Conservation (phyloP, 2,797 vertebrate species). For the Sebastolobus altivelis region DNA sequence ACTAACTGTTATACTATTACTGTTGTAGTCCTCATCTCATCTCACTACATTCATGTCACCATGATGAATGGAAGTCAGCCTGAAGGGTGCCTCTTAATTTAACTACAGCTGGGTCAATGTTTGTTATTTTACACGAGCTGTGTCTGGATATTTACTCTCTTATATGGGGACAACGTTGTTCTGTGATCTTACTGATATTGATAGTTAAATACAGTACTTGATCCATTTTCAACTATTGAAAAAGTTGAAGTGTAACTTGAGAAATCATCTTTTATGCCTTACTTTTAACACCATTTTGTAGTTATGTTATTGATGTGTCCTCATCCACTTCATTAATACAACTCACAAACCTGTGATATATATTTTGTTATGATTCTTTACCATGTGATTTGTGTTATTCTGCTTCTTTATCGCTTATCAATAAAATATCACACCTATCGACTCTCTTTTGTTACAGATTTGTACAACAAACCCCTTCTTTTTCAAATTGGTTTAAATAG, state of each 20-base stretch:
- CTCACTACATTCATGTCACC: slow-evolving; percentile 68
- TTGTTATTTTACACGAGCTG: slow-evolving; percentile 74
- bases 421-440: slow-evolving; percentile 77
- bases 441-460: slow-evolving; percentile 39
- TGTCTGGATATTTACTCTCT: slow-evolving; percentile 79
- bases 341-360: slow-evolving; percentile 81
- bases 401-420: slow-evolving; percentile 77
- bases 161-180: slow-evolving; percentile 72
- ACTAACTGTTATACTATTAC: slow-evolving; percentile 64
- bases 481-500: slow-evolving; percentile 49
- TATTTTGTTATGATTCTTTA: slow-evolving; percentile 80
- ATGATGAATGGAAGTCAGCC: slow-evolving; percentile 67
- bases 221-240: slow-evolving; percentile 78
- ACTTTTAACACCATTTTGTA: slow-evolving; percentile 75
- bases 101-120: slow-evolving; percentile 71
- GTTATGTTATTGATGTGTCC: slow-evolving; percentile 75
- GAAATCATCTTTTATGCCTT: slow-evolving; percentile 77
- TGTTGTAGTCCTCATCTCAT: slow-evolving; percentile 80
- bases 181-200: slow-evolving; percentile 78
- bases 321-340: slow-evolving; percentile 78
- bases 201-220: slow-evolving; percentile 80
- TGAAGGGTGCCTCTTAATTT: slow-evolving; percentile 72
- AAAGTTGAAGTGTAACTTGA: slow-evolving; percentile 81
- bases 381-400: slow-evolving; percentile 80
- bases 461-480: not conserved